A percentile compares a stretch with the other conserved stretches of the same genome.
These are phyloP conservation scores for Amphiprion clarkii DNA, from an alignment of 2,797 vertebrate genomes.

Conservation along the genomic window DNA sequence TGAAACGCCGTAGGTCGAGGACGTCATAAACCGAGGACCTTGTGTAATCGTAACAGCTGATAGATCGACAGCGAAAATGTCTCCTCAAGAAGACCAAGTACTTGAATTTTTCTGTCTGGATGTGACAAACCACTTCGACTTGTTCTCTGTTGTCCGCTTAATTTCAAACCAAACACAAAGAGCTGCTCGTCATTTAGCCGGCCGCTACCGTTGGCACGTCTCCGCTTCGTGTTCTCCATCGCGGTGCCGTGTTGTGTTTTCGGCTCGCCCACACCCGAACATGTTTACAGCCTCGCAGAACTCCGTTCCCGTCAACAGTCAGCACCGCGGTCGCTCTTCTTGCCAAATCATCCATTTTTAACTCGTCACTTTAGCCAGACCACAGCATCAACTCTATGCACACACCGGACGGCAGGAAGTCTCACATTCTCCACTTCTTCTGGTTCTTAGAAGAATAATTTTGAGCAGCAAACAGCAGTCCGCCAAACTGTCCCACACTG, in stretches of 20 bases:
- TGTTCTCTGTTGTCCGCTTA: not conserved
- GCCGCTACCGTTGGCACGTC: not conserved
- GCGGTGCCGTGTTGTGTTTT: not conserved
- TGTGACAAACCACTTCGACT: not conserved
- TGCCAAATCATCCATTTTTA: slow-evolving; percentile 7
- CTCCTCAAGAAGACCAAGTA: too few relatives aligned
- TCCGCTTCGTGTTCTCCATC: not conserved
- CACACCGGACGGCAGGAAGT: not conserved
- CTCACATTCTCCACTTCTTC: too few relatives aligned
- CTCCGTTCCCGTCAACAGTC: not conserved
- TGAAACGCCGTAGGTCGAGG: too few relatives aligned
- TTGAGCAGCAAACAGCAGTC: too few relatives aligned
- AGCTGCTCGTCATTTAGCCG: slow-evolving; percentile 11
- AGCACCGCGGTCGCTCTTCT: not conserved
- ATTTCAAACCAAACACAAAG: slow-evolving; percentile 13
- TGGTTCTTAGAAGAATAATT: too few relatives aligned
- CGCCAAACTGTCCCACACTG: too few relatives aligned
- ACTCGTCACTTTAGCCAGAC: slow-evolving; percentile 43
- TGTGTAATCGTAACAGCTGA: too few relatives aligned
- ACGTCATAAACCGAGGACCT: too few relatives aligned
- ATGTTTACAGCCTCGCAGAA: slow-evolving; percentile 34
- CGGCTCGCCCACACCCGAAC: slow-evolving; percentile 16
- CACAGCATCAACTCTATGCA: slow-evolving; percentile 28
- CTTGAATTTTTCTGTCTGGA: too few relatives aligned
- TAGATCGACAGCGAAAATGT: too few relatives aligned